Evolutionary conservation across 2,797 vertebrate species (phyloP).

Genomic region (Crenichthys baileyi): DNA sequence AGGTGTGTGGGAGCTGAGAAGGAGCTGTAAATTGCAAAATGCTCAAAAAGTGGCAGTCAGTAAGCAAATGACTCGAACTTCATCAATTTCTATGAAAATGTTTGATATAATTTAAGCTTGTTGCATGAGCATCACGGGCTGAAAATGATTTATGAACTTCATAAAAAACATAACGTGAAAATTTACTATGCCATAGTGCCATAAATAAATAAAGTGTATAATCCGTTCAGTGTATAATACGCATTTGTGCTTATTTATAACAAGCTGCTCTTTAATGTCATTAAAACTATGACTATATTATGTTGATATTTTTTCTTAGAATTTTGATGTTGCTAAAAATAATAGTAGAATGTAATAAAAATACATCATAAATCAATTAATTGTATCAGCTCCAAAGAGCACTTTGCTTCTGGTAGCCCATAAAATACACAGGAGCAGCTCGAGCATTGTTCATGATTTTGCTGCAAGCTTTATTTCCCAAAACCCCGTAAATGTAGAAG

Average conservation of each 20-base stretch:
- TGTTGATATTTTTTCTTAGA: neutral
- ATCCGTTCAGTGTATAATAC: neutral
- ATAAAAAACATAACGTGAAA: constrained; percentile 4
- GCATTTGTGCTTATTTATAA: neutral
- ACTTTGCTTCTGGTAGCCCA: constrained; percentile 29
- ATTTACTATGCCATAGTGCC: too few species aligned
- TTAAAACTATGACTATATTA: neutral
- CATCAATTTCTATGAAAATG: neutral
- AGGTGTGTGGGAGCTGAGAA: too few species aligned
- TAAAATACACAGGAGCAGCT: constrained; percentile 48
- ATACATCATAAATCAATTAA: constrained; percentile 17
- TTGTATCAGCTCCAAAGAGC: constrained; percentile 22
- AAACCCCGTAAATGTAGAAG: constrained; percentile 14
- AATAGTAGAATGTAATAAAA: constrained; percentile 12
- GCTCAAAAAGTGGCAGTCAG: neutral
- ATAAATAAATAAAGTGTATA: neutral
- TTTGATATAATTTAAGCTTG: constrained; percentile 19
- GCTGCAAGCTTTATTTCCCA: constrained; percentile 39
- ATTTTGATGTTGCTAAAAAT: constrained; percentile 9
- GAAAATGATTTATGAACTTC: constrained; percentile 45
- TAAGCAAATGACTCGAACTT: neutral
- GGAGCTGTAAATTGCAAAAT: neutral
- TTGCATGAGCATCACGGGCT: constrained; percentile 40
- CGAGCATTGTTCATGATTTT: constrained; percentile 47
- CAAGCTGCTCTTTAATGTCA: neutral